Conservation (phyloP, 2,888 invertebrate genomes). For the Spisula subtruncata region DNA sequence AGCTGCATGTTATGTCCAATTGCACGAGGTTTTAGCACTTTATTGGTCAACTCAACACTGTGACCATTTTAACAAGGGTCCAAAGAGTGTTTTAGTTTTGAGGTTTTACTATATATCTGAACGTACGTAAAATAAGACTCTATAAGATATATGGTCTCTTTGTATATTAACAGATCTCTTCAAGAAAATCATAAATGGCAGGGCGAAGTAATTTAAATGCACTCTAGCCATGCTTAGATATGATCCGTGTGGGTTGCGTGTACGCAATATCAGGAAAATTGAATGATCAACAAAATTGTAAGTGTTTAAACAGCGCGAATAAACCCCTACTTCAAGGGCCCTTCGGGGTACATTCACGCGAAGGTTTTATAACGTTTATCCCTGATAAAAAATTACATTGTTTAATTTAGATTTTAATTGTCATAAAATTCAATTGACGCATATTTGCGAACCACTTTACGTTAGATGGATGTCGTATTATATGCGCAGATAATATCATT, state of each 20-base stretch:
- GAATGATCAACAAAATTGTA: not conserved
- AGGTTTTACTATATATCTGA: too few relatives aligned
- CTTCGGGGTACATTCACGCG: not conserved
- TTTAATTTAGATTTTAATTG: constrained; percentile 14
- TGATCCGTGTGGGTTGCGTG: not conserved
- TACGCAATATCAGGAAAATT: constrained; percentile 2
- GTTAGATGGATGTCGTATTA: not conserved
- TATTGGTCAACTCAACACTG: too few relatives aligned
- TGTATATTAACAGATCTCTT: too few relatives aligned
- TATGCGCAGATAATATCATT: not conserved
- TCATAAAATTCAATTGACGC: constrained; percentile 17
- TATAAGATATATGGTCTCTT: too few relatives aligned
- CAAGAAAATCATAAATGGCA: too few relatives aligned
- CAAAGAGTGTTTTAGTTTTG: too few relatives aligned
- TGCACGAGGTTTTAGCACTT: too few relatives aligned
- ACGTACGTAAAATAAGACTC: too few relatives aligned
- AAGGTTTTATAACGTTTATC: not conserved
- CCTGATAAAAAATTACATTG: not conserved
- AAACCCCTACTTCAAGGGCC: not conserved
- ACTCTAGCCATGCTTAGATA: too few relatives aligned
- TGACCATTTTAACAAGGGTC: too few relatives aligned
- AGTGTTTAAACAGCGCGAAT: constrained; percentile 10
- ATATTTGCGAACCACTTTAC: constrained; percentile 17
- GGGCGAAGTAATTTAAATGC: too few relatives aligned
- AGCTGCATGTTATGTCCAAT: too few relatives aligned